A percentile compares a stretch with the other conserved stretches of the same genome.
These are phyloP conservation scores for Mungos mungo DNA, from an alignment of 2,113 vertebrate genomes.

Conservation along the genomic window DNA sequence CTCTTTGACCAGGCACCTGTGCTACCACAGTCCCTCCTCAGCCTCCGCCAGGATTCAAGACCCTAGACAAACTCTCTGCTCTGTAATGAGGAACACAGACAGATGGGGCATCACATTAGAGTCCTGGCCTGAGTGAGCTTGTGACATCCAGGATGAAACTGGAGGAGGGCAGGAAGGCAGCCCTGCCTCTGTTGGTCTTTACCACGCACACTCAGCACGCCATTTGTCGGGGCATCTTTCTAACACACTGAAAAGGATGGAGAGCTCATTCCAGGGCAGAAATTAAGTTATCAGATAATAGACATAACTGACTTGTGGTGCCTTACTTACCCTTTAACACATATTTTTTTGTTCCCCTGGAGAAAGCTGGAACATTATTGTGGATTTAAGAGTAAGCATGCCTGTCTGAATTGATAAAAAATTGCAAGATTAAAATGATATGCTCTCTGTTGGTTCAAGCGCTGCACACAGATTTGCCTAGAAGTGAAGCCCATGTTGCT, in stretches of 20 bases:
- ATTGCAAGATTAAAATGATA: neutral
- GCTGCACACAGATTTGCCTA: neutral
- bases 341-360: neutral
- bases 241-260: neutral
- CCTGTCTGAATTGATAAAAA: neutral
- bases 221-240: neutral
- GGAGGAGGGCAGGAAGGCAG: neutral
- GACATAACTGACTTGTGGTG: neutral
- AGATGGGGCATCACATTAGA: rapidly evolving
- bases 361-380: neutral
- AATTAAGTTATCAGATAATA: neutral
- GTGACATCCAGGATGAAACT: neutral
- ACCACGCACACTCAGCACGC: rapidly evolving
- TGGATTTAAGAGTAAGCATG: neutral
- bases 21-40: neutral
- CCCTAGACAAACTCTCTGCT: neutral
- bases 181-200: neutral
- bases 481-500: neutral
- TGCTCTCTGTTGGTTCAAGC: neutral
- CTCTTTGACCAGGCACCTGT: neutral
- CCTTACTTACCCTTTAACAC: rapidly evolving
- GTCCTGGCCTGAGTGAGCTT: neutral
- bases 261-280: neutral
- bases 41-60: neutral
- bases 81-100: neutral